A percentile compares a stretch with the other conserved stretches of the same genome.
Conservation (phyloP, 2,888 invertebrate genomes). For the Hyposoter didymator region DNA sequence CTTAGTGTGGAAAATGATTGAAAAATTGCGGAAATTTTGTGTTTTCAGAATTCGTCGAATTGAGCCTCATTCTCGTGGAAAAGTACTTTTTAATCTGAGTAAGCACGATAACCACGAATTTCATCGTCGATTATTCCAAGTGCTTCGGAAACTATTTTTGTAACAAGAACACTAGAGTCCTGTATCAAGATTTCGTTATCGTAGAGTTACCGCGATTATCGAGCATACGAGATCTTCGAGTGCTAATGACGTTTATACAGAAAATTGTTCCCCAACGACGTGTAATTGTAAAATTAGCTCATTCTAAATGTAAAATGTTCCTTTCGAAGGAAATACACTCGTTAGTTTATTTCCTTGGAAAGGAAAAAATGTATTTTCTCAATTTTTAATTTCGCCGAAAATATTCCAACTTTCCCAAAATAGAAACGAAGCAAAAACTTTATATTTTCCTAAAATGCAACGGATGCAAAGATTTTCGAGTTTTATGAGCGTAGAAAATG, state of each 20-base stretch:
- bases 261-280: not conserved
- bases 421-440: too few relatives aligned
- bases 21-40: too few relatives aligned
- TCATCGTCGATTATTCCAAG: not conserved
- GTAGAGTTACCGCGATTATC: not conserved
- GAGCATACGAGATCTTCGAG: not conserved
- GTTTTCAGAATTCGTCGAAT: too few relatives aligned
- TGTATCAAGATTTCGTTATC: conserved; percentile 15
- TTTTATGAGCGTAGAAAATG: not conserved
- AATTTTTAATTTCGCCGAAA: too few relatives aligned
- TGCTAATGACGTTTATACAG: not conserved
- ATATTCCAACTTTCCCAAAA: too few relatives aligned
- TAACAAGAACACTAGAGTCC: not conserved
- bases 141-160: conserved; percentile 5
- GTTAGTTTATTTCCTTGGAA: too few relatives aligned
- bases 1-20: too few relatives aligned
- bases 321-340: too few relatives aligned
- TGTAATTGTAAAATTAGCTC: not conserved
- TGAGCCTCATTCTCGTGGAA: too few relatives aligned
- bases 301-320: not conserved
- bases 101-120: not conserved
- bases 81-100: too few relatives aligned
- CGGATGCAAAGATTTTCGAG: not conserved
- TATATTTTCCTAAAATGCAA: not conserved
- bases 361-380: too few relatives aligned